These are phyloP conservation scores for Caenorhabditis latens DNA, from an alignment of 1,140 invertebrate species.

Conservation along the genomic window DNA sequence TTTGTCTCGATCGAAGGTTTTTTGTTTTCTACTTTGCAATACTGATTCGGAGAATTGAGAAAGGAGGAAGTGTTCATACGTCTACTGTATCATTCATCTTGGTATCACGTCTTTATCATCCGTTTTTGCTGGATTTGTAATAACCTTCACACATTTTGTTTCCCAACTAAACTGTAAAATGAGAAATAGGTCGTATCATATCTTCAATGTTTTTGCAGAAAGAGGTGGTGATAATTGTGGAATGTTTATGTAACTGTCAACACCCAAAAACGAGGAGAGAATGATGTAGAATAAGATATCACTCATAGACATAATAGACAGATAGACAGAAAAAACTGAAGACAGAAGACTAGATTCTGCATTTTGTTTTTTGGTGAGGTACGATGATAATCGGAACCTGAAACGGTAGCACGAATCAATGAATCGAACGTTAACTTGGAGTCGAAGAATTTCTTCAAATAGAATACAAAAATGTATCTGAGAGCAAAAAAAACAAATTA, in stretches of 20 bases:
- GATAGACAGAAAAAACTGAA: not conserved
- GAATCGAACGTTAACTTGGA: too few relatives aligned
- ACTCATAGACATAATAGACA: not conserved
- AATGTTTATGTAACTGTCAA: conserved; percentile 37
- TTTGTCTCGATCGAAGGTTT: not conserved
- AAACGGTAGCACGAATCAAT: too few relatives aligned
- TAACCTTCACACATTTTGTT: not conserved
- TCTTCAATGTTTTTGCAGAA: conserved; percentile 14
- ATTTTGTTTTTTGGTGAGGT: not conserved
- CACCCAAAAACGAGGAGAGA: conserved; percentile 5
- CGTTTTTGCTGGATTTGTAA: not conserved
- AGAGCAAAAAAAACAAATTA: too few relatives aligned
- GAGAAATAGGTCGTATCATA: conserved; percentile 5
- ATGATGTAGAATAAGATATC: conserved; percentile 24
- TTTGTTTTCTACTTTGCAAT: not conserved
- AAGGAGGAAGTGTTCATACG: conserved; percentile 18
- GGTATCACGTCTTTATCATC: too few relatives aligned
- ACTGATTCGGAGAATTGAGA: not conserved
- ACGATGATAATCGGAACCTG: too few relatives aligned
- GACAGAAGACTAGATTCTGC: not conserved
- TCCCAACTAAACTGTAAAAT: not conserved
- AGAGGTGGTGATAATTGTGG: conserved; percentile 26
- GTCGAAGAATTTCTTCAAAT: too few relatives aligned
- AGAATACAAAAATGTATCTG: too few relatives aligned
- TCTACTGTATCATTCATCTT: not conserved